Base-by-base conservation (phyloP, 2,113 vertebrate species). In the Lampris megalopsis region DNA sequence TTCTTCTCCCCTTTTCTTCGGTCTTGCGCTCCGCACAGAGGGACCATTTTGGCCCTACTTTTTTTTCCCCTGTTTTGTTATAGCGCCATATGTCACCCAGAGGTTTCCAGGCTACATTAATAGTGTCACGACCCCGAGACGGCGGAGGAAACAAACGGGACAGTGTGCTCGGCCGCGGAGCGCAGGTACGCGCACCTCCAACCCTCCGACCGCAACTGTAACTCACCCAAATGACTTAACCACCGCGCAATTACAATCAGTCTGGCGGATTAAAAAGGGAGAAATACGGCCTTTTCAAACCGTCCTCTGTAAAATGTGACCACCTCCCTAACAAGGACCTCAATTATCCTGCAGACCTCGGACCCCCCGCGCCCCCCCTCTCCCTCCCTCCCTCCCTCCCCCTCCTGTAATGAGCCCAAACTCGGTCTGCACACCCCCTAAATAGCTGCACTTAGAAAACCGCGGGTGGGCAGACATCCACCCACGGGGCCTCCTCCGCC, bases 211-310 rank as follows among this genome's bases (percentile, higher is more conserved):
- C 77, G 79, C 86, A 58, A 82, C 80, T 75, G 67, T 84, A 88
- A 90, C 77, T 85, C 83, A 77, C 62, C 62, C 53, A 72, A 92
- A 89, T 75, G 71, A 82, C 75, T 57, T 73, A 52, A 69, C 84
- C 77, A 90, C 80, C 81, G 86, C 87, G 88, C 73, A 81, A 89
- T 86, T 85, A 81, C 74, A 80, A 78, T 90, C 79, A 77, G 73
- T 71, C 47, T 62, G 13, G 52, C 1, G 1, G 52, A 85, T 69
- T 45, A 36, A 40, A 53, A 43, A 73, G 58, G 52, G 54, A 64
- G 64, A 66, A 68, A 68, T 73, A 37, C 2, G 45, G 58, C 40
- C 24, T 63, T 47, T 81, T 80, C 69, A 66, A 79, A 85, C 74
- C 63, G 68, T 50, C 67, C 80, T 74, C 61, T 41, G 70, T 74